Evolutionary conservation across 1,140 invertebrate species (phyloP).

Genomic region (Drosophila sp.): DNA sequence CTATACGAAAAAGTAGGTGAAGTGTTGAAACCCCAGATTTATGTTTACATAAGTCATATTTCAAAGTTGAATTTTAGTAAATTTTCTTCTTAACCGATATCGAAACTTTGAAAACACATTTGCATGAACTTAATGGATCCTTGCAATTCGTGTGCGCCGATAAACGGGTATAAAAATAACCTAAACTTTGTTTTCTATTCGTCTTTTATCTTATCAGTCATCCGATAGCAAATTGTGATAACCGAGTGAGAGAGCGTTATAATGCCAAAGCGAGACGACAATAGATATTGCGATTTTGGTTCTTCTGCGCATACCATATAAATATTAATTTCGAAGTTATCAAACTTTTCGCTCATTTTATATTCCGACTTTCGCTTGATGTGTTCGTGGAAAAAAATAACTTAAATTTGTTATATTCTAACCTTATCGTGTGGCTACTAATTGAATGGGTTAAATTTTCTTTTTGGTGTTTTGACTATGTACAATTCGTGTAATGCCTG

Average conservation of each 20-base stretch:
- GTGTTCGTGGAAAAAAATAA: conserved; percentile 35
- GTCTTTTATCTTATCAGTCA: conserved; percentile 45
- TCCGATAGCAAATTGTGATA: conserved; percentile 47
- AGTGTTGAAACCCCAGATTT: too few species aligned
- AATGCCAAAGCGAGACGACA: background rate
- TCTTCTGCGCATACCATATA: conserved; percentile 44
- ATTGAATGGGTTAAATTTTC: background rate
- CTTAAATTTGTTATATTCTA: conserved; percentile 13
- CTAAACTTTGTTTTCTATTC: conserved; percentile 16
- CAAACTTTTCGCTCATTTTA: conserved; percentile 71
- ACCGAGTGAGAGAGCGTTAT: conserved; percentile 22
- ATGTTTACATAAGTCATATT: too few species aligned
- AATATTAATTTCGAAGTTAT: conserved; percentile 65
- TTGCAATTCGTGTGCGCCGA: background rate
- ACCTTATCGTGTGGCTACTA: background rate
- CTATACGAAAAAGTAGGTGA: too few species aligned
- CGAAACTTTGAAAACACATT: background rate
- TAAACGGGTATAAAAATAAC: conserved; percentile 5
- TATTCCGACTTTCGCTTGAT: conserved; percentile 42
- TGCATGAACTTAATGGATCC: background rate
- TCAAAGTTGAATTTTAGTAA: too few species aligned
- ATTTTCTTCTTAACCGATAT: too few species aligned
- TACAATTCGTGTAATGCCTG: conserved; percentile 58
- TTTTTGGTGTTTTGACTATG: conserved; percentile 40
- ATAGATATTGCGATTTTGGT: conserved; percentile 45